These are phyloP conservation scores for Thamnaconus septentrionalis DNA, from an alignment of 2,113 vertebrate genomes.

Conservation along the genomic window DNA sequence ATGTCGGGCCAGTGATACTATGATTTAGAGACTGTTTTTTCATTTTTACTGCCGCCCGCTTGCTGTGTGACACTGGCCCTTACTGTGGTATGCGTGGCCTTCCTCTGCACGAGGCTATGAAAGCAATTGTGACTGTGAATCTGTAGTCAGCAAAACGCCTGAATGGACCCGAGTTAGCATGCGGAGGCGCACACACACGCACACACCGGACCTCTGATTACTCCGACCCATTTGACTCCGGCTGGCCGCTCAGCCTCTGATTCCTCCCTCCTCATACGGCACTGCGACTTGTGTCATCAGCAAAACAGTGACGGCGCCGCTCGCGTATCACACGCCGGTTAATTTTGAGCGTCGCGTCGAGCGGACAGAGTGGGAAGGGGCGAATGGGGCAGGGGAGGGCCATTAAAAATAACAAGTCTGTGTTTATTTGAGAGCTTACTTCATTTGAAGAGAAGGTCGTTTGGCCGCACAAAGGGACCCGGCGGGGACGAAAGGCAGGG, in stretches of 20 bases:
- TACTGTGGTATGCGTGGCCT: constrained; percentile 71
- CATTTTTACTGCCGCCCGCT: constrained; percentile 14
- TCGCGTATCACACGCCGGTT: constrained; percentile 25
- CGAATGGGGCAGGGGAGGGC: not conserved
- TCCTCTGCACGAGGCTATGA: constrained; percentile 71
- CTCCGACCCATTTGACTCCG: constrained; percentile 69
- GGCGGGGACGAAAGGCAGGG: no score
- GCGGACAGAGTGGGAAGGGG: no score
- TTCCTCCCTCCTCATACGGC: constrained; percentile 59
- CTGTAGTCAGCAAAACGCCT: constrained; percentile 75
- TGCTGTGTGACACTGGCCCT: constrained; percentile 57
- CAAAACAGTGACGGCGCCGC: constrained; percentile 58
- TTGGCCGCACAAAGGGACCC: constrained; percentile 15
- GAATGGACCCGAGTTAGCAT: constrained; percentile 69
- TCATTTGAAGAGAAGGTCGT: constrained; percentile 14
- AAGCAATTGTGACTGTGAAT: constrained; percentile 77
- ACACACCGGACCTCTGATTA: constrained; percentile 60
- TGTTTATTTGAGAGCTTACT: constrained; percentile 25
- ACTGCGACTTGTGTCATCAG: constrained; percentile 61
- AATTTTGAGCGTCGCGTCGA: constrained; percentile 15
- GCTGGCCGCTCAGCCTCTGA: constrained; percentile 56
- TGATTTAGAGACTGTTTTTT: constrained; percentile 58
- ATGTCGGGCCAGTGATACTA: constrained; percentile 47
- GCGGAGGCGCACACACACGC: constrained; percentile 28
- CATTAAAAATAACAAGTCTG: constrained; percentile 19